phyloP scores from a whole-genome alignment of 2,797 vertebrate species.

The Phrynocephalus vlangalii region DNA sequence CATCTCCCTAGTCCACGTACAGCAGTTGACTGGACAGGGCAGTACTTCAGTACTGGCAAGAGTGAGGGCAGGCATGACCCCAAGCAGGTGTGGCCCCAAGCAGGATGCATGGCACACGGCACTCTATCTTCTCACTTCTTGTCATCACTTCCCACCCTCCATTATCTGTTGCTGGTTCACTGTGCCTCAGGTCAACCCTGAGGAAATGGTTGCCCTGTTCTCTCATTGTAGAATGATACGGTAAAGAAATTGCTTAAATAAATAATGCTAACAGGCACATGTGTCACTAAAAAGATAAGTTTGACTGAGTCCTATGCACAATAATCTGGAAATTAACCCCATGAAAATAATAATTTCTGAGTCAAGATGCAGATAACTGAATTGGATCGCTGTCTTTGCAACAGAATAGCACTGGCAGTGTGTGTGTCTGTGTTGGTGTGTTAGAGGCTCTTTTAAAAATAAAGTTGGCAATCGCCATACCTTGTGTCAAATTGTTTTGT shows the following conservation, averaged over 20 bases:
- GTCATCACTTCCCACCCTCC: not conserved
- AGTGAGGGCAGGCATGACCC: not conserved
- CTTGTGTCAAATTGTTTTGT: no score
- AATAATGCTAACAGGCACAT: no score
- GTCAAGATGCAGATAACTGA: not conserved
- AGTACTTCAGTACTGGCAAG: not conserved
- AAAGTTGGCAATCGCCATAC: no score
- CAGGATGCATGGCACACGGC: not conserved
- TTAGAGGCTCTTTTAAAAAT: no score
- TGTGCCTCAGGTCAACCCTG: not conserved
- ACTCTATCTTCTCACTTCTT: not conserved
- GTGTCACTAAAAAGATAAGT: not conserved
- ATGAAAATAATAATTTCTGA: not conserved
- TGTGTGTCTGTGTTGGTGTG: no score
- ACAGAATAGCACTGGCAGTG: no score
- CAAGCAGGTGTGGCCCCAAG: not conserved
- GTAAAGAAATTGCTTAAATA: slow-evolving; percentile 28
- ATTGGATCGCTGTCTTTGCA: no score
- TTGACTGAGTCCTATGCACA: not conserved
- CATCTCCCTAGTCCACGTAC: not conserved
- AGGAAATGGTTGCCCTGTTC: slow-evolving; percentile 41
- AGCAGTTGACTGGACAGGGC: not conserved
- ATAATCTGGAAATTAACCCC: not conserved
- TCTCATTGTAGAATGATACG: slow-evolving; percentile 10
- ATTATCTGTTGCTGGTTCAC: not conserved